Base-by-base conservation (phyloP, 1,140 invertebrate species). In the Paralvinella palmiformis region DNA sequence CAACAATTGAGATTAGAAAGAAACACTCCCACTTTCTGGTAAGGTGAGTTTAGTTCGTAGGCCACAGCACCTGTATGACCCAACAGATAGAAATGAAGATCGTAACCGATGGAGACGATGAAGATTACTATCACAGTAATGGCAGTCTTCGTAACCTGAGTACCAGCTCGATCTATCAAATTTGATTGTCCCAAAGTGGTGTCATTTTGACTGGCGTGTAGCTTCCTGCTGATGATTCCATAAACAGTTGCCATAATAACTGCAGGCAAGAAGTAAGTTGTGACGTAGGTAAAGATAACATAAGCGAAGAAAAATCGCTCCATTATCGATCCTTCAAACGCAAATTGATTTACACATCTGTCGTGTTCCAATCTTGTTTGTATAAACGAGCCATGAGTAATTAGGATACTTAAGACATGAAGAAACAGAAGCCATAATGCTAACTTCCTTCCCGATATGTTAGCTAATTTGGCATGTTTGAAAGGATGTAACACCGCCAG, bases 241-340 rank as follows among this genome's bases (percentile, higher is more conserved):
- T 62, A 62, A 15, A 50, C n/a, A 6, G 17, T 4, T 17, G 31
- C 60, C 60, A 62, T 62, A 27, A 53, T 27, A 17, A 62, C 6
- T 6, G 33, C 60, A 27, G 60, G 60, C n/a, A 62, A 57, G 10
- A 62, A 24, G 48, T 62, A 62, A 27, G 60, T 62, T 17, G 60
- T 53, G 29, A 62, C 20, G 60, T 62, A 62, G 5, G 60, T 62
- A 45, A 62, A 62, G 48, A 62, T 62, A 24, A 62, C 60, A 37
- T 57, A 62, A 13, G 20, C 29, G 60, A 53, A 52, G 45, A 62
- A 62, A 32, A 57, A 62, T 5, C 36, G 20, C 58, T 60, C 41
- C 7, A 53, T 33, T 22, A 27, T 27, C 44, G 3, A 3, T 32
- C 60, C 60, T 7, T 29, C 17, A 33, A 62, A 62, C 0, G 60